Evolutionary conservation across 2,888 invertebrate species (phyloP).

Genomic region (Venustoraphidia nigricollis): DNA sequence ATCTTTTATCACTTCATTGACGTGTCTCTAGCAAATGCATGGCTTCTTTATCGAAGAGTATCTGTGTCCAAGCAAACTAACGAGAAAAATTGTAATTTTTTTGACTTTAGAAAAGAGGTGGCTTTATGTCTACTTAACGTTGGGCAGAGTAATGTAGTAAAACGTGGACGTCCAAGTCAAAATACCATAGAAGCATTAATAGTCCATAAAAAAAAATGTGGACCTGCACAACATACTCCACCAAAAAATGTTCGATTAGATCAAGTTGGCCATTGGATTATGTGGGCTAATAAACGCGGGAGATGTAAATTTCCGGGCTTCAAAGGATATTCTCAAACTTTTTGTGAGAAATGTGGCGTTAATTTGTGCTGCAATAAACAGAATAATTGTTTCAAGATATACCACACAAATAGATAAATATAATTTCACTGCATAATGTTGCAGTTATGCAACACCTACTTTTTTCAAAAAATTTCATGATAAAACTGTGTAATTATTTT

Average conservation of each 20-base stretch:
- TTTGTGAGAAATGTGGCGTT: constrained; percentile 9
- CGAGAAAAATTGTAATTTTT: no score
- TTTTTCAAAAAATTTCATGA: no score
- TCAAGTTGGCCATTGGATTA: constrained; percentile 9
- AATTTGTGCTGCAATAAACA: constrained; percentile 5
- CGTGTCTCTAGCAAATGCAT: constrained; percentile 10
- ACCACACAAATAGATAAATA: background rate
- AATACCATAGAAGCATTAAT: background rate
- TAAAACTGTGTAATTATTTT: no score
- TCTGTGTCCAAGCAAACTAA: no score
- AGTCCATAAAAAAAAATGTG: constrained; percentile 1
- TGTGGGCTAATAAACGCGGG: constrained; percentile 1
- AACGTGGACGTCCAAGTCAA: no score
- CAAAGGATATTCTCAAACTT: constrained; percentile 6
- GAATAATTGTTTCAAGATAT: constrained; percentile 7
- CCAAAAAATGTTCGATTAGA: constrained; percentile 7
- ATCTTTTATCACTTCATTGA: constrained; percentile 13
- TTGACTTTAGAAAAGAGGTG: no score
- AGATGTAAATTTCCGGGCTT: constrained; percentile 10
- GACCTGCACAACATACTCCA: background rate
- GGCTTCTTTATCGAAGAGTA: background rate
- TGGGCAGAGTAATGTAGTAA: no score
- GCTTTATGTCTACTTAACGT: no score
- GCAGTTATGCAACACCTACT: no score
- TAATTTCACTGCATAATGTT: no score